phyloP scores from a whole-genome alignment of 1,140 invertebrate genomes.

The Venustaconcha ellipsiformis region DNA sequence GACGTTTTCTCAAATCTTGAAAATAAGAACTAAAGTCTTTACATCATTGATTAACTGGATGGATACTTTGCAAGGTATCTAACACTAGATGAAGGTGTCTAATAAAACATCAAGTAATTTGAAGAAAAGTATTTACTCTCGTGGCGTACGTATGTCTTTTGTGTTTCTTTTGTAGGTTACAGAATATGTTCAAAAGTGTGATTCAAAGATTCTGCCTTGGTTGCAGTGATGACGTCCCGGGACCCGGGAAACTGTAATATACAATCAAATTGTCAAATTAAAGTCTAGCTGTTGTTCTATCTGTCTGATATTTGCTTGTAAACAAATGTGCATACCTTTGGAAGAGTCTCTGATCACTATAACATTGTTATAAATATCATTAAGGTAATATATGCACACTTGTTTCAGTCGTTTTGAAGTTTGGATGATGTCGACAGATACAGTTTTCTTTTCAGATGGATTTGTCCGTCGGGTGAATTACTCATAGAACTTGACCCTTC shows the following conservation, averaged over 20 bases:
- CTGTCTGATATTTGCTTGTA: conserved; percentile 25
- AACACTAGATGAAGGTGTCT: conserved; percentile 27
- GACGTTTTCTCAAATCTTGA: conserved; percentile 1
- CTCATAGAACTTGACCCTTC: conserved; percentile 1
- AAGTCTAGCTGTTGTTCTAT: conserved; percentile 18
- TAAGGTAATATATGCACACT: conserved; percentile 7
- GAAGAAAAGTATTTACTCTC: conserved; percentile 29
- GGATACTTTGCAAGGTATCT: conserved; percentile 21
- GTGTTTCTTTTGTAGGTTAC: conserved; percentile 24
- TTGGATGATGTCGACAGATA: conserved; percentile 10
- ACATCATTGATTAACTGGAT: not conserved
- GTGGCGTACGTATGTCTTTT: conserved; percentile 33
- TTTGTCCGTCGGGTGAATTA: conserved; percentile 9
- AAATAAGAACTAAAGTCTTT: conserved; percentile 5
- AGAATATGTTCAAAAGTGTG: conserved; percentile 19
- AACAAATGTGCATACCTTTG: conserved; percentile 18
- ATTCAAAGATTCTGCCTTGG: conserved; percentile 8
- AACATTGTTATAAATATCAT: not conserved
- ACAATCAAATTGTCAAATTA: conserved; percentile 18
- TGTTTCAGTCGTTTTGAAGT: conserved; percentile 16
- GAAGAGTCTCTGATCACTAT: conserved; percentile 26
- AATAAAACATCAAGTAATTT: conserved; percentile 36
- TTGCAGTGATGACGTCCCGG: conserved; percentile 18
- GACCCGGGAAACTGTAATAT: conserved; percentile 22
- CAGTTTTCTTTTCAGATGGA: not conserved